These are phyloP conservation scores for Machimus atricapillus DNA, from an alignment of 2,888 invertebrate genomes.

Conservation along the genomic window DNA sequence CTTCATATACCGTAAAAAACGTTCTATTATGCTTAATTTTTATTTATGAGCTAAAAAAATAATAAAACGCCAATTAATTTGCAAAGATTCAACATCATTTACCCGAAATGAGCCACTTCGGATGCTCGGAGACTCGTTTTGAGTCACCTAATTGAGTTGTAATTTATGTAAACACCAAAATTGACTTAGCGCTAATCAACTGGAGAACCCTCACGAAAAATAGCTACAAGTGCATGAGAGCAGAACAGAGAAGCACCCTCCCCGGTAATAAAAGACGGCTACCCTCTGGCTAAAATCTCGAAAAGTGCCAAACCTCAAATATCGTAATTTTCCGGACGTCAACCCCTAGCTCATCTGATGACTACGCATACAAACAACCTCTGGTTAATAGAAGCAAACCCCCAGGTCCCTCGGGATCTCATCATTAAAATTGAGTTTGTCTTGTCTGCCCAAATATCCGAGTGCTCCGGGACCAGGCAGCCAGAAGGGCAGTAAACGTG, in stretches of 20 bases:
- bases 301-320: conserved; percentile 53
- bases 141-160: conserved; percentile 51
- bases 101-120: background rate
- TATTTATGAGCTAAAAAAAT: background rate
- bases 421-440: conserved; percentile 41
- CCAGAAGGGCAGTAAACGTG: background rate
- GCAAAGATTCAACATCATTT: background rate
- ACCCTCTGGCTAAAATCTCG: conserved; percentile 49
- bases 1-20: no score
- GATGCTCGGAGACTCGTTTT: background rate
- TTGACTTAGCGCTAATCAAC: conserved; percentile 51
- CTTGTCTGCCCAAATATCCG: conserved; percentile 4
- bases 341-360: conserved; percentile 38
- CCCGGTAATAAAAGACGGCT: conserved; percentile 47
- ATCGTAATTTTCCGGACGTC: conserved; percentile 51
- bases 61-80: background rate
- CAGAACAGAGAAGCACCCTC: conserved; percentile 30
- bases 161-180: conserved; percentile 53
- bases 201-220: conserved; percentile 38
- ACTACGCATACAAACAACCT: background rate
- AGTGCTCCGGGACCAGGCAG: background rate
- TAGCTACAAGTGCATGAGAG: conserved; percentile 38
- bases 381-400: conserved; percentile 11
- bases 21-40: background rate
- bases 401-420: conserved; percentile 31